phyloP scores from a whole-genome alignment of 2,113 vertebrate species.

The Cryptomyrus ogoouensis region DNA sequence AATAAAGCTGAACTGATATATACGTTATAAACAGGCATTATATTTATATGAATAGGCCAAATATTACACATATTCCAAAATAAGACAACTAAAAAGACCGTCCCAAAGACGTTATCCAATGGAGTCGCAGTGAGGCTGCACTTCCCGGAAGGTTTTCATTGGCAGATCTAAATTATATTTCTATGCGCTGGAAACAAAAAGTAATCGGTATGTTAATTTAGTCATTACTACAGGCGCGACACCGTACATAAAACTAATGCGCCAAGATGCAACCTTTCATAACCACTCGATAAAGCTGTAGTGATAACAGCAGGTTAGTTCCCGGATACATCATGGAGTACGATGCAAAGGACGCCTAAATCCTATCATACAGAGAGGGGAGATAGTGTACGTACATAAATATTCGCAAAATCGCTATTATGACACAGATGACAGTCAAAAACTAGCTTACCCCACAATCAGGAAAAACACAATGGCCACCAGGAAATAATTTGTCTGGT shows the following conservation, averaged over 20 bases:
- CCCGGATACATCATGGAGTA: not conserved
- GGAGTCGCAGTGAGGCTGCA: not conserved
- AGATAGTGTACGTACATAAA: not conserved
- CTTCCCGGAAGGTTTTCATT: not conserved
- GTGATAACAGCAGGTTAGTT: not conserved
- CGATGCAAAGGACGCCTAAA: not conserved
- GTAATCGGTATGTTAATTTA: not conserved
- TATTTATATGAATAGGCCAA: not conserved
- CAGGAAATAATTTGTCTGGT: slow-evolving; percentile 87
- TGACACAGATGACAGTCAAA: not conserved
- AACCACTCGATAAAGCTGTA: not conserved
- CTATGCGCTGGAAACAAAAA: not conserved
- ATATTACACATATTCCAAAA: not conserved
- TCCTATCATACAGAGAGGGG: not conserved
- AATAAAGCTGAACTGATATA: not conserved
- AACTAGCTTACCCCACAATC: slow-evolving; percentile 76
- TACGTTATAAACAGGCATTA: not conserved
- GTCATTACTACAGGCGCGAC: not conserved
- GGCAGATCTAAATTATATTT: not conserved
- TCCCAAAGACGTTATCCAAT: not conserved
- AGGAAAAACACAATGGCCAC: slow-evolving; percentile 70
- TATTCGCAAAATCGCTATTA: not conserved
- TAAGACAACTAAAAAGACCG: not conserved
- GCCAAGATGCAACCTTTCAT: not conserved
- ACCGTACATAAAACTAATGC: not conserved